These are phyloP conservation scores for Sprattus sprattus DNA, from an alignment of 2,113 vertebrate species.

Conservation along the genomic window DNA sequence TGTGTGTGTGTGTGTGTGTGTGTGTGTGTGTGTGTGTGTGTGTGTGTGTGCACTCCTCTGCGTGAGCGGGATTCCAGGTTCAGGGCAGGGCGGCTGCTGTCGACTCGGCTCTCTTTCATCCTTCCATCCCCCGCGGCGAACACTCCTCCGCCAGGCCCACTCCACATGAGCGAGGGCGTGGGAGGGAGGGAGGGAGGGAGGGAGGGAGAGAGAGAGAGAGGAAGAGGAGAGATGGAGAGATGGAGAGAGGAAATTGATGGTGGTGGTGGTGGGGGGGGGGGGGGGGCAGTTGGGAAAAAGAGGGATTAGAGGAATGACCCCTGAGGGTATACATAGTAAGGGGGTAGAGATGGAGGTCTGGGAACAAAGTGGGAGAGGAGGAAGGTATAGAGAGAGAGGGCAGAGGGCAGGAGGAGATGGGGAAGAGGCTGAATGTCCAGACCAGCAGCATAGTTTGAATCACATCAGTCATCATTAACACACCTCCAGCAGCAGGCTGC, in stretches of 20 bases:
- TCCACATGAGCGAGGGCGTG: background rate
- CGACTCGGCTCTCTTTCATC: background rate
- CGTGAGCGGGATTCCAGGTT: background rate
- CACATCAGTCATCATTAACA: too few species aligned
- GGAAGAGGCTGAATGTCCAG: too few species aligned
- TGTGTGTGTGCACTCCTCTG: too few species aligned
- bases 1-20: background rate
- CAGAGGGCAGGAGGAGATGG: too few species aligned
- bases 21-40: too few species aligned
- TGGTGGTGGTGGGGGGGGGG: too few species aligned
- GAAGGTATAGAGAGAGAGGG: too few species aligned
- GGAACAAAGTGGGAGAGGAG: too few species aligned
- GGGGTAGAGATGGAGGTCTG: background rate
- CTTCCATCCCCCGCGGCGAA: background rate
- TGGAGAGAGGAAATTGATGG: background rate
- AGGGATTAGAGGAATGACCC: conserved; percentile 26
- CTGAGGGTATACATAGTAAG: background rate
- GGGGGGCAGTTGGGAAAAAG: conserved; percentile 18
- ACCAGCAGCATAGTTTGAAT: too few species aligned
- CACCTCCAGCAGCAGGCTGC: too few species aligned
- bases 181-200: background rate
- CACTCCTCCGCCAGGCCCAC: background rate
- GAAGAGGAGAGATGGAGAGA: background rate
- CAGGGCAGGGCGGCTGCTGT: background rate
- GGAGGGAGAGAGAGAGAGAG: too few species aligned